Evolutionary conservation across 2,888 invertebrate genomes (phyloP).

Genomic region (Oscheius sp.): DNA sequence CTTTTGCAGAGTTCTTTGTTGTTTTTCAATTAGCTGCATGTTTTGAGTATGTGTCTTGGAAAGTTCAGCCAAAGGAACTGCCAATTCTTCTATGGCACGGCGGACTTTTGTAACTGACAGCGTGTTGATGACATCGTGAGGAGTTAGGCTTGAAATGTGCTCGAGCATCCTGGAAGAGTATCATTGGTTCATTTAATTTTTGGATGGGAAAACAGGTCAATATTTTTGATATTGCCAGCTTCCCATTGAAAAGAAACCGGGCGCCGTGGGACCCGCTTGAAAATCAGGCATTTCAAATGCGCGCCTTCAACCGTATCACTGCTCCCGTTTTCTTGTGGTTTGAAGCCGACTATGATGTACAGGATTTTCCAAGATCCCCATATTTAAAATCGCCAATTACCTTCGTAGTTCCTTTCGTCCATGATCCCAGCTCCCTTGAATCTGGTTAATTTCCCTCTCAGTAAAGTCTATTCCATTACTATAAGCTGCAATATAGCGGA

Average conservation of each 20-base stretch:
- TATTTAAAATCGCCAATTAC: background rate
- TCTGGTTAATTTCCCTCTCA: background rate
- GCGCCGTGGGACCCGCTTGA: too few species aligned
- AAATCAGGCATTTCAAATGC: too few species aligned
- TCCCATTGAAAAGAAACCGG: too few species aligned
- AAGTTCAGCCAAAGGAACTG: slow-evolving; percentile 12
- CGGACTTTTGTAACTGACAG: slow-evolving; percentile 9
- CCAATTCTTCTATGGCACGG: background rate
- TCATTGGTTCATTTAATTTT: too few species aligned
- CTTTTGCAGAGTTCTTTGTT: background rate
- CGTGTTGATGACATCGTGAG: slow-evolving; percentile 12
- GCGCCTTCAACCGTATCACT: too few species aligned
- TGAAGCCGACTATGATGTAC: too few species aligned
- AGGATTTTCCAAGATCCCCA: too few species aligned
- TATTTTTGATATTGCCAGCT: too few species aligned
- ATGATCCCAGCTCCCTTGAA: background rate
- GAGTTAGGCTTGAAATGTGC: background rate
- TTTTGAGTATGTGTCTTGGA: background rate
- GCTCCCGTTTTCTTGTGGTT: too few species aligned
- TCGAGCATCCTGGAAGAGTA: slow-evolving; percentile 11
- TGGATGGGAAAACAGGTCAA: too few species aligned
- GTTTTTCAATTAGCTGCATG: background rate
- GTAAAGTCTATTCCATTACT: background rate
- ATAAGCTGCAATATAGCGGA: background rate
- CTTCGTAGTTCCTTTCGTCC: background rate